These are phyloP conservation scores for Noctua fimbriata DNA, from an alignment of 2,888 invertebrate species.

Conservation along the genomic window DNA sequence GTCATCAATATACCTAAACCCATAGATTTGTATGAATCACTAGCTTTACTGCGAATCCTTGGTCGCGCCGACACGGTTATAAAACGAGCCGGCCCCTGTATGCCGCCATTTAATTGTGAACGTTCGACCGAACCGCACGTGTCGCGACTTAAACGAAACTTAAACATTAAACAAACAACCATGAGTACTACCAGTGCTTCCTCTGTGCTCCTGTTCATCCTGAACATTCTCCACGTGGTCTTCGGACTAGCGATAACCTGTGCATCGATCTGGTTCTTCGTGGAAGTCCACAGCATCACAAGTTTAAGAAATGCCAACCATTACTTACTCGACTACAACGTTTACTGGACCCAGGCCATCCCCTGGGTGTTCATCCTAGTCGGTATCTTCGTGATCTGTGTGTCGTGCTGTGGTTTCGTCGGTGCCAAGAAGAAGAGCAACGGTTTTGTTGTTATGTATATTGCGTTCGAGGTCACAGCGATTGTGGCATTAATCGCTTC, in stretches of 20 bases:
- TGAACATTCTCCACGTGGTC: conserved; percentile 78
- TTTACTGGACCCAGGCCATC: conserved; percentile 87
- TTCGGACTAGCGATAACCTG: conserved; percentile 78
- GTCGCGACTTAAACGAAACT: conserved; percentile 42
- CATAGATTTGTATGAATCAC: conserved; percentile 57
- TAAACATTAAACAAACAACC: conserved; percentile 44
- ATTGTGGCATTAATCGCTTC: conserved; percentile 75
- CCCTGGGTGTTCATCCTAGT: conserved; percentile 86
- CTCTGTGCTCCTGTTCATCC: conserved; percentile 72
- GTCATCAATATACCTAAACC: conserved; percentile 32
- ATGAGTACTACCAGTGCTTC: conserved; percentile 70
- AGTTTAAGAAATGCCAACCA: conserved; percentile 82
- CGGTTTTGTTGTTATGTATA: conserved; percentile 76
- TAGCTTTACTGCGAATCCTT: conserved; percentile 54
- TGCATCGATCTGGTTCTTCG: conserved; percentile 83
- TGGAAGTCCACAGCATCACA: conserved; percentile 79
- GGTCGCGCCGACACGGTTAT: conserved; percentile 67
- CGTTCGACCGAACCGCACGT: conserved; percentile 62
- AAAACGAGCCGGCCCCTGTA: conserved; percentile 65
- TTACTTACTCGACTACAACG: conserved; percentile 84
- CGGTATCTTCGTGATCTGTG: conserved; percentile 78
- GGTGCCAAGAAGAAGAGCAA: conserved; percentile 79
- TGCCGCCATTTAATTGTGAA: conserved; percentile 80
- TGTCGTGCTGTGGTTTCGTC: conserved; percentile 80
- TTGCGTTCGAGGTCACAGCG: conserved; percentile 74